phyloP scores from a whole-genome alignment of 2,113 vertebrate species.

The Mormyrus iriodes region DNA sequence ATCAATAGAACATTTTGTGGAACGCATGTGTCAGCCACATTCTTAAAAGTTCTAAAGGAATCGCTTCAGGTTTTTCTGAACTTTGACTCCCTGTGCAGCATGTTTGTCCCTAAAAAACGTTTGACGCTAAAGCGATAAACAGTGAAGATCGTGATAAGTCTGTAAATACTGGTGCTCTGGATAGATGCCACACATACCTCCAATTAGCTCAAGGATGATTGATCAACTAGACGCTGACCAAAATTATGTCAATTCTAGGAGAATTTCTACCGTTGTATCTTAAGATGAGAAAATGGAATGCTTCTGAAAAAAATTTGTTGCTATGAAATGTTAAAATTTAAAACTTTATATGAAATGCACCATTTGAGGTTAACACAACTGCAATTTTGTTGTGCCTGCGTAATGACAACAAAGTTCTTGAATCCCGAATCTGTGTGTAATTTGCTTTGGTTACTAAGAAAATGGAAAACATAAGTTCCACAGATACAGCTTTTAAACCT shows the following conservation, averaged over 20 bases:
- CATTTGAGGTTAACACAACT: background rate
- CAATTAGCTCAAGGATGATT: background rate
- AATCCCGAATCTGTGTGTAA: background rate
- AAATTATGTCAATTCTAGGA: background rate
- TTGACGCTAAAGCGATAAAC: background rate
- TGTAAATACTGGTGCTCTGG: background rate
- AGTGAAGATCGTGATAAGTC: background rate
- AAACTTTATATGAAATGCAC: background rate
- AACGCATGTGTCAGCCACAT: background rate
- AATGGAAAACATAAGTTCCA: background rate
- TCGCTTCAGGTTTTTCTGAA: background rate
- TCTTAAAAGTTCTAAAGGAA: background rate
- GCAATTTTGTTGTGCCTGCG: background rate
- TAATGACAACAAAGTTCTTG: background rate
- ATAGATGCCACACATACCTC: background rate
- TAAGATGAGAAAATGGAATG: background rate
- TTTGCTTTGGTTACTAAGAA: background rate
- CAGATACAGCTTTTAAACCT: background rate
- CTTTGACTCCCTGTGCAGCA: background rate
- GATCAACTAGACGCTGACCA: background rate
- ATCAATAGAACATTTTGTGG: background rate
- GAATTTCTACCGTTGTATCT: background rate
- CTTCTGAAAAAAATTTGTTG: background rate
- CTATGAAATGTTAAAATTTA: background rate
- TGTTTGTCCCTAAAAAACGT: background rate